Conservation (phyloP, 2,888 invertebrate genomes). For the Digitonthophagus gazella region DNA sequence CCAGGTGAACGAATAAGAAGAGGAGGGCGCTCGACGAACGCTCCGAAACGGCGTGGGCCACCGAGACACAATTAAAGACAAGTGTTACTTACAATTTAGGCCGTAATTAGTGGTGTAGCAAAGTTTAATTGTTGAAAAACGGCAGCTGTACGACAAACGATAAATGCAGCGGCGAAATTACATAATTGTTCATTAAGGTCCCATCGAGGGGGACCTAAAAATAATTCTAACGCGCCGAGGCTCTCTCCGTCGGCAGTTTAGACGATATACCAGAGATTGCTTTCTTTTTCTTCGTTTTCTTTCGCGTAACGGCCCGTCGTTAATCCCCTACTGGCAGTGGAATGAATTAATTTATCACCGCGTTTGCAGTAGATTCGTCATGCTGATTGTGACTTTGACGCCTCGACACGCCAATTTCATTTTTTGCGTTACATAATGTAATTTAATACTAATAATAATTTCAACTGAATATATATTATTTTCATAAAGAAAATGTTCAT, state of each 20-base stretch:
- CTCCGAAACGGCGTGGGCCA: not conserved
- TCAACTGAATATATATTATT: too few species aligned
- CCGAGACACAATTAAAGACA: conserved; percentile 48
- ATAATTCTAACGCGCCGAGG: conserved; percentile 25
- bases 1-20: not conserved
- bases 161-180: conserved; percentile 47
- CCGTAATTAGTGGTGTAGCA: conserved; percentile 50
- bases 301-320: conserved; percentile 9
- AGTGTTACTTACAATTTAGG: conserved; percentile 50
- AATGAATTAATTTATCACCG: conserved; percentile 5
- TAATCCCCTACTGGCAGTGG: conserved; percentile 2
- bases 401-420: too few species aligned
- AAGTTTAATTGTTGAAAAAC: conserved; percentile 52
- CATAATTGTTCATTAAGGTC: conserved; percentile 38
- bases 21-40: not conserved
- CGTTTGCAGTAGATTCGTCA: not conserved
- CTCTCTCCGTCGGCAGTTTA: not conserved
- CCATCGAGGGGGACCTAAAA: conserved; percentile 27
- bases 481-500: too few species aligned
- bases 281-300: not conserved
- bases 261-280: not conserved
- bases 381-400: not conserved
- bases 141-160: conserved; percentile 51
- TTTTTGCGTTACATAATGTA: too few species aligned
- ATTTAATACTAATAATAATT: too few species aligned